A percentile compares a stretch with the other conserved stretches of the same genome.
Conservation (phyloP, 64 coral and sea anemone species). For the Pocillopora verrucosa region DNA sequence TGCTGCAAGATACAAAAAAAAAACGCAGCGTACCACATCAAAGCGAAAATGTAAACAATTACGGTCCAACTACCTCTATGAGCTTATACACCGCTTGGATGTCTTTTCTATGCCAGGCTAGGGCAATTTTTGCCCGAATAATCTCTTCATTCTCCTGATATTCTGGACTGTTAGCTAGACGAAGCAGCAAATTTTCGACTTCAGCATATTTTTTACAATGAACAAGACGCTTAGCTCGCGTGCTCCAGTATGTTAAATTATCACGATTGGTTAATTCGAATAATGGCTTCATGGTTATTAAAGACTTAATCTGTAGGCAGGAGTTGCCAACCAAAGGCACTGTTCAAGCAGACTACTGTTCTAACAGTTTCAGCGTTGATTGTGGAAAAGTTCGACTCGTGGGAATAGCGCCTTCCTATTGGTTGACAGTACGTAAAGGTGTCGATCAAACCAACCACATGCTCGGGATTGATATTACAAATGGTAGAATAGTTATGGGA, state of each 20-base stretch:
- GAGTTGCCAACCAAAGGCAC: too few relatives aligned
- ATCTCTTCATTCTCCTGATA: conserved; percentile 20
- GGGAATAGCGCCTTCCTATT: not conserved
- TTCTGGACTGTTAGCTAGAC: not conserved
- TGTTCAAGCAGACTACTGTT: not conserved
- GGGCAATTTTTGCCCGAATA: conserved; percentile 2
- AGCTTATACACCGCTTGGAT: conserved; percentile 4
- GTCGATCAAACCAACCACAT: not conserved
- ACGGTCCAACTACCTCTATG: conserved; percentile 1
- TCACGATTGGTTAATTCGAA: not conserved
- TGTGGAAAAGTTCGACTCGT: not conserved
- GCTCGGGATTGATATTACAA: too few relatives aligned
- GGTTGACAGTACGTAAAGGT: not conserved
- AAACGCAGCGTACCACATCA: too few relatives aligned
- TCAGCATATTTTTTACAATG: conserved; percentile 10
- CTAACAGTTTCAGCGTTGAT: not conserved
- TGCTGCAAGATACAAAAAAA: too few relatives aligned
- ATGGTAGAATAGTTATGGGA: too few relatives aligned
- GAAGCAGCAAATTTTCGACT: not conserved
- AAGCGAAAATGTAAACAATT: not conserved
- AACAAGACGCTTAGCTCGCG: not conserved
- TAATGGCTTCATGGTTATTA: not conserved
- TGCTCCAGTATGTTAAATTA: not conserved
- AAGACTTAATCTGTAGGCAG: too few relatives aligned
- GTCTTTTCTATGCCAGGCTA: conserved; percentile 34